These are phyloP conservation scores for Metopia argyrocephala DNA, from an alignment of 2,888 invertebrate species.

Conservation along the genomic window DNA sequence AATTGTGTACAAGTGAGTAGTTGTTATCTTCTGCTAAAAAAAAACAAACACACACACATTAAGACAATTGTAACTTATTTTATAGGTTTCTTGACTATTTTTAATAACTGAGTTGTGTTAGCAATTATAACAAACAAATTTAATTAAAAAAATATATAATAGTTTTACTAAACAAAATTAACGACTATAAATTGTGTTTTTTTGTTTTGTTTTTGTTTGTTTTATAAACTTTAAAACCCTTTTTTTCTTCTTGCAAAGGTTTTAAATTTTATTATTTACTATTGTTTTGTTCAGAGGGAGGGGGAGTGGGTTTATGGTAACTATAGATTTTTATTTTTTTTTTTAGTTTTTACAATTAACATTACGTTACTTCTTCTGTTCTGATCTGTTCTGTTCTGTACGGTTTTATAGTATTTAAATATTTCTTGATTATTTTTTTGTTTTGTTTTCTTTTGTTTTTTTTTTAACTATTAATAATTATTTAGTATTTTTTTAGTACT, in stretches of 20 bases:
- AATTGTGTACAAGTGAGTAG: no score
- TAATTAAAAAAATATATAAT: conserved; percentile 41
- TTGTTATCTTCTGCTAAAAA: conserved; percentile 16
- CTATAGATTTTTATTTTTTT: not conserved
- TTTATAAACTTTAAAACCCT: conserved; percentile 33
- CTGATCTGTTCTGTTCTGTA: conserved; percentile 31
- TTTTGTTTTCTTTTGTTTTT: no score
- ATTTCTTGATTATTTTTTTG: not conserved
- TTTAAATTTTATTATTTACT: conserved; percentile 20
- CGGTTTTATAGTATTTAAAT: conserved; percentile 23
- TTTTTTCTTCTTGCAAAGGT: not conserved
- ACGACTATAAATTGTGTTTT: conserved; percentile 30
- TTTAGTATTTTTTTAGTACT: not conserved
- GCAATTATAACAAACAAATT: conserved; percentile 55
- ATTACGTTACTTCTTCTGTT: conserved; percentile 55
- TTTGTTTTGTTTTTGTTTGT: no score
- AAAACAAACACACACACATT: conserved; percentile 31
- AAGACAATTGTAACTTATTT: conserved; percentile 15
- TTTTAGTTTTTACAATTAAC: conserved; percentile 63
- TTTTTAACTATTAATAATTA: not conserved
- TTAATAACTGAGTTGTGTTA: conserved; percentile 56
- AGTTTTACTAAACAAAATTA: conserved; percentile 50
- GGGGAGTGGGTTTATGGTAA: not conserved
- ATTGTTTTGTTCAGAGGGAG: conserved; percentile 9
- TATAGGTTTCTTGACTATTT: not conserved